Conservation (phyloP, 2,888 invertebrate species). For the Chrysolina oricalcia region DNA sequence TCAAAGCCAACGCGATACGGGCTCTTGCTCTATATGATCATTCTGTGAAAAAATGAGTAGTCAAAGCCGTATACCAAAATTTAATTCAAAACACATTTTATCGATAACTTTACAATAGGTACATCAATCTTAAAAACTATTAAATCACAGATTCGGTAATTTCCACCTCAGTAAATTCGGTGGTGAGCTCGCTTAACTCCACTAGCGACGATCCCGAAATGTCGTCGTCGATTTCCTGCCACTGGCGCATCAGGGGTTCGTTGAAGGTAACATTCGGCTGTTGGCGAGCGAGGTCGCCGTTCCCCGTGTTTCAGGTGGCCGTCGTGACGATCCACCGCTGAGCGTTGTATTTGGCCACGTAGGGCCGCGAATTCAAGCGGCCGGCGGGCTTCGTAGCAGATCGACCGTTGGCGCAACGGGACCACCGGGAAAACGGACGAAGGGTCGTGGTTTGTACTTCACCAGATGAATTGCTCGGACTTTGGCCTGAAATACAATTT, state of each 20-base stretch:
- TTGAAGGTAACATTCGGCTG: background rate
- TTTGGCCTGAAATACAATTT: constrained; percentile 64
- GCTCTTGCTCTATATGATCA: background rate
- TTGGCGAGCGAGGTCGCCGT: constrained; percentile 49
- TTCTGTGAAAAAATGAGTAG: background rate
- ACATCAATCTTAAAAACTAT: constrained; percentile 26
- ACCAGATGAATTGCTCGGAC: constrained; percentile 70
- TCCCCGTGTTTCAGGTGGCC: constrained; percentile 65
- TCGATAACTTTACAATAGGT: background rate
- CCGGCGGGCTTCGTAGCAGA: constrained; percentile 52
- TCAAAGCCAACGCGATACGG: background rate
- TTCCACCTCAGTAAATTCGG: constrained; percentile 62
- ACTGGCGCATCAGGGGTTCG: background rate
- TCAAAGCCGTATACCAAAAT: constrained; percentile 4
- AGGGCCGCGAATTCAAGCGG: constrained; percentile 58
- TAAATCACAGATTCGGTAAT: constrained; percentile 60
- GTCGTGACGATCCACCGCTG: constrained; percentile 68
- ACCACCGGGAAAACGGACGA: constrained; percentile 67
- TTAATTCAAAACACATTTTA: background rate
- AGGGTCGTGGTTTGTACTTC: constrained; percentile 68
- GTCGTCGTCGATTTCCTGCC: constrained; percentile 52
- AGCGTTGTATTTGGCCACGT: constrained; percentile 62
- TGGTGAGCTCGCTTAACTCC: constrained; percentile 62
- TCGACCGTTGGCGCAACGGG: constrained; percentile 64
- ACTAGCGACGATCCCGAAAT: constrained; percentile 64